phyloP scores from a whole-genome alignment of 53 echinoderm and acorn worm species.

The Echinarachnius parma region DNA sequence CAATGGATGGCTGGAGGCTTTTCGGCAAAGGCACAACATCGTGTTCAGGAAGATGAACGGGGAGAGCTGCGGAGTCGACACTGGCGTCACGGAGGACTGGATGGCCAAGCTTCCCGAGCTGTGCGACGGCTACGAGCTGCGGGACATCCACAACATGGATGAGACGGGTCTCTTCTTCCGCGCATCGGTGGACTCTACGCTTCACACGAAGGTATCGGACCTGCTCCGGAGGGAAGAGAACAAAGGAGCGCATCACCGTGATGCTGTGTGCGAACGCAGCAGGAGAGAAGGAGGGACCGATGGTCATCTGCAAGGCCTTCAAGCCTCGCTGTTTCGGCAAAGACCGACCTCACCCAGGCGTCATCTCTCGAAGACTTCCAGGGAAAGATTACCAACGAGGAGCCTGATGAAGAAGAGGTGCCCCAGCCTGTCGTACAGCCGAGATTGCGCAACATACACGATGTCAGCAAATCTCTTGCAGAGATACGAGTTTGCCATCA shows the following conservation, averaged over 20 bases:
- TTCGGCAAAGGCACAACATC: too few species aligned
- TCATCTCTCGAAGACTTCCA: too few species aligned
- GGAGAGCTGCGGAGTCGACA: conserved; percentile 48
- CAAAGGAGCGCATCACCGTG: conserved; percentile 48
- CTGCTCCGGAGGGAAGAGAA: conserved; percentile 42
- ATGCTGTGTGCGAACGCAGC: conserved; percentile 45
- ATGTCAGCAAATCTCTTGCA: too few species aligned
- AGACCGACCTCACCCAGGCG: too few species aligned
- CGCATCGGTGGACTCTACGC: conserved; percentile 34
- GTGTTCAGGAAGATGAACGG: conserved; percentile 37
- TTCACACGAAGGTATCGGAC: conserved; percentile 28
- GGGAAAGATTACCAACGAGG: too few species aligned
- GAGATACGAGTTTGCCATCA: too few species aligned
- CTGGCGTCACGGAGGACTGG: conserved; percentile 31
- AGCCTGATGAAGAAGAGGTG: too few species aligned
- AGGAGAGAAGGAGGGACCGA: conserved; percentile 37
- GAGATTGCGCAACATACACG: too few species aligned
- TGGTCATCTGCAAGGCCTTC: too few species aligned
- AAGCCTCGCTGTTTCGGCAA: too few species aligned
- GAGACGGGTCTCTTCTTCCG: conserved; percentile 50
- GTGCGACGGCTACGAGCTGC: conserved; percentile 26
- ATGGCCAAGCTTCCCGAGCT: conserved; percentile 25
- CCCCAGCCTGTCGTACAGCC: too few species aligned
- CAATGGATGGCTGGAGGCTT: too few species aligned
- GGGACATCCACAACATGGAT: conserved; percentile 51